Conservation (phyloP, 2,113 vertebrate species). For the Chroicocephalus ridibundus region DNA sequence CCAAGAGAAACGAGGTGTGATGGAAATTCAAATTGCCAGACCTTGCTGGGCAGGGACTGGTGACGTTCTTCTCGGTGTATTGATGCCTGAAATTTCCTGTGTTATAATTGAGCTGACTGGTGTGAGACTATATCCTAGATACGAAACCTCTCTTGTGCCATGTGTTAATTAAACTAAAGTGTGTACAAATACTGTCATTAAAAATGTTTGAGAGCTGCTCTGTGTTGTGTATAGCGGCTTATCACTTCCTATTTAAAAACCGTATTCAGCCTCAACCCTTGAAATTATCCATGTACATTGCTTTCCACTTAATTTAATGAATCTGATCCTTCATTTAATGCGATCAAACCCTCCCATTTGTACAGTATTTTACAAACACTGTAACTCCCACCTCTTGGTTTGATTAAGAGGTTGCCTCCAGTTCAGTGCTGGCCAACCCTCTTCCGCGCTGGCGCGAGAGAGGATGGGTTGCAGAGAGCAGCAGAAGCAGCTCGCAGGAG, state of each 20-base stretch:
- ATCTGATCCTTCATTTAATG: slow-evolving; percentile 59
- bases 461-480: not conserved
- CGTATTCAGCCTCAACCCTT: slow-evolving; percentile 35
- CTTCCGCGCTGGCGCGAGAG: not conserved
- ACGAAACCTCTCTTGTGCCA: slow-evolving; percentile 44
- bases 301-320: slow-evolving; percentile 69
- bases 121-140: slow-evolving; percentile 52
- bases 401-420: slow-evolving; percentile 34
- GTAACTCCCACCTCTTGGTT: slow-evolving; percentile 9
- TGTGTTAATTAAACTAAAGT: slow-evolving; percentile 66
- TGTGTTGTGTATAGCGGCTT: slow-evolving; percentile 42
- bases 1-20: not conserved
- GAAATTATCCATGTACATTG: slow-evolving; percentile 58
- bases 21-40: not conserved
- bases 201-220: slow-evolving; percentile 59
- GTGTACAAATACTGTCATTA: slow-evolving; percentile 65
- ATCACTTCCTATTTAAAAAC: slow-evolving; percentile 62
- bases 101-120: slow-evolving; percentile 30
- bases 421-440: not conserved
- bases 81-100: slow-evolving; percentile 16
- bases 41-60: not conserved
- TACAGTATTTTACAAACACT: slow-evolving; percentile 41
- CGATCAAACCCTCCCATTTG: slow-evolving; percentile 52
- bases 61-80: not conserved
- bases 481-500: not conserved